These are phyloP conservation scores for Orthosia gothica DNA, from an alignment of 2,888 invertebrate species.

Conservation along the genomic window DNA sequence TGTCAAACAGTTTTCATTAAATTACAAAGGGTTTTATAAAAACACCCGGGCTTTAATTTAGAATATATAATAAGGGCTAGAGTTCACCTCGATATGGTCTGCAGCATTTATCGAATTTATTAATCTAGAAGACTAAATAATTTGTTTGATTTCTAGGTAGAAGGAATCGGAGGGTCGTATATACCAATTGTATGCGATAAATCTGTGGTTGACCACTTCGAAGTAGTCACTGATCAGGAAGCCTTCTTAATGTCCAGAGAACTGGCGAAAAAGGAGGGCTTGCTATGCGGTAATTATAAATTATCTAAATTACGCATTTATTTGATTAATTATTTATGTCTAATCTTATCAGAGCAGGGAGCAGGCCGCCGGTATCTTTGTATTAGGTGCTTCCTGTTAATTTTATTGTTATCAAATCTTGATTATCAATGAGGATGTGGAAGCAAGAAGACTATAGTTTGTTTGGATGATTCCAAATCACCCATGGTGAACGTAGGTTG, in stretches of 20 bases:
- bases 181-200: slow-evolving; percentile 80
- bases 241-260: slow-evolving; percentile 95
- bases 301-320: slow-evolving; percentile 5
- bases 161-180: slow-evolving; percentile 97
- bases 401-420: slow-evolving; percentile 20
- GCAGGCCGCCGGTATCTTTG: background rate
- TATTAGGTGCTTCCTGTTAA: slow-evolving; percentile 9
- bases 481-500: background rate
- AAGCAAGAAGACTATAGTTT: background rate
- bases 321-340: slow-evolving; percentile 6
- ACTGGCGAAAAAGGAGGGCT: slow-evolving; percentile 96
- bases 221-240: slow-evolving; percentile 95
- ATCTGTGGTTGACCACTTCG: slow-evolving; percentile 95
- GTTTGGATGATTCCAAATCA: too few species aligned
- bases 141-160: slow-evolving; percentile 76
- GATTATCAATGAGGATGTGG: background rate
- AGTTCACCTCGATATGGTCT: too few species aligned
- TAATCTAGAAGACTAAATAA: too few species aligned
- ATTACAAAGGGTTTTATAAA: too few species aligned
- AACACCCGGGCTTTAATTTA: too few species aligned
- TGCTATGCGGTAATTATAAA: slow-evolving; percentile 93
- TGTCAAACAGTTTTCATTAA: background rate
- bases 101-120: too few species aligned
- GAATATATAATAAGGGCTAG: too few species aligned
- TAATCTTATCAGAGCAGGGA: slow-evolving; percentile 24